These are phyloP conservation scores for Rhogogaster chlorosoma DNA, from an alignment of 2,888 invertebrate genomes.

Conservation along the genomic window DNA sequence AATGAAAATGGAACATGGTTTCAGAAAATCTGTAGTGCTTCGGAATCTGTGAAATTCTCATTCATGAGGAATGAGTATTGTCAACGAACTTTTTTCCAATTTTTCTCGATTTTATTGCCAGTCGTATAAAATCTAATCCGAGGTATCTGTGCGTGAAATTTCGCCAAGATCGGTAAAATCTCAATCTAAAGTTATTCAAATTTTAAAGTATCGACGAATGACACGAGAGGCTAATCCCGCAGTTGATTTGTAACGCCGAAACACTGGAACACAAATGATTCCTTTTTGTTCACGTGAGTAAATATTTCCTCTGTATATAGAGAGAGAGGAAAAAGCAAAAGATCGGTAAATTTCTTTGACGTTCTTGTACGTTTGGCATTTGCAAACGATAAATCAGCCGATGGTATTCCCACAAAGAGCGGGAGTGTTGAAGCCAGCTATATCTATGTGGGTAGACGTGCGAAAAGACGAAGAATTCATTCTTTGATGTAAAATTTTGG, in stretches of 20 bases:
- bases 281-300: not conserved
- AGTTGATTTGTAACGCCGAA: not conserved
- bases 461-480: not conserved
- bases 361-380: not conserved
- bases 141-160: not conserved
- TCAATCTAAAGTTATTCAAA: not conserved
- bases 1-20: not conserved
- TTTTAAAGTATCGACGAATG: not conserved
- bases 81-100: not conserved
- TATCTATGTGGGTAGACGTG: not conserved
- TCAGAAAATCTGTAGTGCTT: not conserved
- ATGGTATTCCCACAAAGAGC: not conserved
- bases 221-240: not conserved
- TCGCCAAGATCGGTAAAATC: not conserved
- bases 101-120: not conserved
- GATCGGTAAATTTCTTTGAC: conserved; percentile 3
- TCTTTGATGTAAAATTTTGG: not conserved
- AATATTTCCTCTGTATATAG: not conserved
- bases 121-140: not conserved
- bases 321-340: no score
- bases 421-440: not conserved
- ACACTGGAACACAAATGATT: not conserved
- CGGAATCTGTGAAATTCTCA: not conserved
- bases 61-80: no score
- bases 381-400: conserved; percentile 10